phyloP scores from a whole-genome alignment of 2,888 invertebrate genomes.

The Protonemura montana region DNA sequence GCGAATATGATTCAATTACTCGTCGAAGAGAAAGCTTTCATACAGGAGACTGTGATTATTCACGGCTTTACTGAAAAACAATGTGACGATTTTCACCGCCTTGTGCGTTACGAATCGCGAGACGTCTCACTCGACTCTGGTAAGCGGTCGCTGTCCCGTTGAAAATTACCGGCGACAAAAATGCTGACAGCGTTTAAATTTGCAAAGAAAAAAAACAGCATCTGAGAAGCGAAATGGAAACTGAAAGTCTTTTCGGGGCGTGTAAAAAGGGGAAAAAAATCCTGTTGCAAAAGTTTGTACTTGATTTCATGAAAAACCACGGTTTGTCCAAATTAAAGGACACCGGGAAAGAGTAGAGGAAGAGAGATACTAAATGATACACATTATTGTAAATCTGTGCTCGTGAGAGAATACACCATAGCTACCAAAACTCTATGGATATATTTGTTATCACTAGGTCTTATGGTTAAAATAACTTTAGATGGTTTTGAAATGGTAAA shows the following conservation, averaged over 20 bases:
- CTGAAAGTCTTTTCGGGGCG: not conserved
- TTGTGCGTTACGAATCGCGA: not conserved
- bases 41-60: not conserved
- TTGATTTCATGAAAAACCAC: too few species aligned
- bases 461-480: too few species aligned
- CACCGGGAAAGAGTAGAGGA: too few species aligned
- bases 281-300: not conserved
- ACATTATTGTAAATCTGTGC: too few species aligned
- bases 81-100: not conserved
- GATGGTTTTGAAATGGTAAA: too few species aligned
- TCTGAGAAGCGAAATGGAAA: not conserved
- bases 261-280: not conserved
- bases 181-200: not conserved
- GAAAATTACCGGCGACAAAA: not conserved
- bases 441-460: too few species aligned
- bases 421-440: too few species aligned
- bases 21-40: not conserved
- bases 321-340: too few species aligned
- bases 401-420: too few species aligned
- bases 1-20: not conserved
- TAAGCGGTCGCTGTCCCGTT: too few species aligned
- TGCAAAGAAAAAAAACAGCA: not conserved
- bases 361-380: too few species aligned
- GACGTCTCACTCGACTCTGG: not conserved
- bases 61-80: not conserved